Evolutionary conservation across 2,888 invertebrate species (phyloP), one percentile per base, ranked within the genome.

Genomic region (Cataglyphis livida): DNA sequence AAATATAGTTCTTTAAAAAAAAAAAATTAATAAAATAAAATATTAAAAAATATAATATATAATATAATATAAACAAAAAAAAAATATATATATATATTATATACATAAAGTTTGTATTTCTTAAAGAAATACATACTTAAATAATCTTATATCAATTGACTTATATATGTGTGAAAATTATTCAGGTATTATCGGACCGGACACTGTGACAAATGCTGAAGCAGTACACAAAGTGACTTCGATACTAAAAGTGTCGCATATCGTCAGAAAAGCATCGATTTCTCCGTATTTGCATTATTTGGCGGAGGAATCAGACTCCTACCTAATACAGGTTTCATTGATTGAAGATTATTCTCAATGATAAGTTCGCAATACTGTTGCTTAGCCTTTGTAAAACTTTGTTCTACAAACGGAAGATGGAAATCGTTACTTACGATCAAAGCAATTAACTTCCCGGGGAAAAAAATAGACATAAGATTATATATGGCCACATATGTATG

Each of bases 151-250:
- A 57, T 57, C 15, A 3, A 15, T 73, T 12, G 5, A 65, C 18
- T 48, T 65, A 35, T 15, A 61, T 51, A 51, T 65, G 6, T 54
- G 4, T n/a, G 6, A 1, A 66, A 73, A 48, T 79, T 59, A 51
- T 71, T 76, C 82, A 95, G 95, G 95, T 85, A 93, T 95, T 81
- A 93, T 95, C 65, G 95, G 95, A 41, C 95, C 95, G 3, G 94
- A 94, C 79, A 92, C 93, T 48, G 57, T 90, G 48, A 88, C 92
- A 25, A 93, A 93, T 62, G 91, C 92, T 71, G 92, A 93, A 84
- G 93, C 93, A 5, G 93, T 94, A 41, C 93, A 94, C 74, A 94
- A 93, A 89, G 91, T 95, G 41, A 94, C 94, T 35, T 93, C 94
- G 21, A 92, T 94, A 25, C 88, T 95, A 28, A 93, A 94, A 75